These are phyloP conservation scores for Neoarius graeffei DNA, from an alignment of 2,113 vertebrate genomes.

Conservation along the genomic window DNA sequence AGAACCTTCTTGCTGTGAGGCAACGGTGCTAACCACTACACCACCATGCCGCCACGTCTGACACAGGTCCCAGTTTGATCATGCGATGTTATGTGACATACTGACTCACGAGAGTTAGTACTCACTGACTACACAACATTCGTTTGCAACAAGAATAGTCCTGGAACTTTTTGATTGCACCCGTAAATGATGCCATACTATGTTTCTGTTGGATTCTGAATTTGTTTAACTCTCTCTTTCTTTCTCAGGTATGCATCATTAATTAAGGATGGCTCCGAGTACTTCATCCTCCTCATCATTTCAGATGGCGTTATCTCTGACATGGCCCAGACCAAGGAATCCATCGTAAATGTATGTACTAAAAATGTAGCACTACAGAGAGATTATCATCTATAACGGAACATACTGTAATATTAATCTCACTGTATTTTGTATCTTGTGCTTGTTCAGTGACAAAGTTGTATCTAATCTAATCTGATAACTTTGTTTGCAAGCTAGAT, in stretches of 20 bases:
- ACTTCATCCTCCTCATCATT: conserved; percentile 95
- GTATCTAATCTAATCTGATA: not conserved
- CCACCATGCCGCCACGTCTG: too few species aligned
- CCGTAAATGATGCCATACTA: not conserved
- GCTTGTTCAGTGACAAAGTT: too few species aligned
- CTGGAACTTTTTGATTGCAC: too few species aligned
- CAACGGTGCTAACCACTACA: too few species aligned
- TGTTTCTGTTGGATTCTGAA: not conserved
- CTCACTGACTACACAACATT: too few species aligned
- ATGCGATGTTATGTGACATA: too few species aligned
- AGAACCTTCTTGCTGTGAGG: too few species aligned
- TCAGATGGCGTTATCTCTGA: conserved; percentile 97
- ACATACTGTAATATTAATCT: not conserved
- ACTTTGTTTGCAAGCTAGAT: not conserved
- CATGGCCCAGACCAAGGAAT: conserved; percentile 98
- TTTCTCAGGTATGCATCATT: conserved; percentile 87
- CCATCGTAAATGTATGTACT: conserved; percentile 88
- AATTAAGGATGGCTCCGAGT: conserved; percentile 93
- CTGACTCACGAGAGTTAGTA: too few species aligned
- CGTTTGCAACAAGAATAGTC: too few species aligned
- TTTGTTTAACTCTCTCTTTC: not conserved
- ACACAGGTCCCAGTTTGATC: too few species aligned
- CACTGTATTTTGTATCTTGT: not conserved
- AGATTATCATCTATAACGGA: not conserved
- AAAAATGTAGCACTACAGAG: not conserved